These are phyloP conservation scores for Pluvianellus socialis DNA, from an alignment of 2,113 vertebrate species.

Conservation along the genomic window DNA sequence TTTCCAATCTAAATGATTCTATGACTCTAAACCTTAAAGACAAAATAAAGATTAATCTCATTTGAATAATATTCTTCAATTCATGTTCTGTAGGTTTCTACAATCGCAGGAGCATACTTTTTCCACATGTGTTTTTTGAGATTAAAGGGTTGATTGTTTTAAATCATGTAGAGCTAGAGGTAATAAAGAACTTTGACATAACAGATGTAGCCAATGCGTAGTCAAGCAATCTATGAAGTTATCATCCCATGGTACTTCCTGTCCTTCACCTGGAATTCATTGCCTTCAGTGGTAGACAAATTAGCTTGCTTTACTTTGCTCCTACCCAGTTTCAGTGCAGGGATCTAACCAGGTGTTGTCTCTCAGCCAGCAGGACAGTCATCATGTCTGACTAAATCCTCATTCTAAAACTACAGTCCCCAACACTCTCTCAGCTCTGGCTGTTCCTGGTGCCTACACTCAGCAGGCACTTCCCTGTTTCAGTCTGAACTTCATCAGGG, in stretches of 20 bases:
- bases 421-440: neutral
- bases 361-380: neutral
- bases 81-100: neutral
- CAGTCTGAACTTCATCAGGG: neutral
- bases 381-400: neutral
- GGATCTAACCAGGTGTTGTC: neutral
- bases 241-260: neutral
- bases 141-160: neutral
- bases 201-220: neutral
- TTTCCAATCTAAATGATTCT: neutral
- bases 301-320: neutral
- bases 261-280: neutral
- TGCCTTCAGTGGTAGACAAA: neutral
- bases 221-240: neutral
- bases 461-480: neutral
- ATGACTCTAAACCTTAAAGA: neutral
- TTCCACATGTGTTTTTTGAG: neutral
- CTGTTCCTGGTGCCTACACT: neutral
- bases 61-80: neutral
- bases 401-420: neutral
- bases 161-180: neutral
- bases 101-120: neutral
- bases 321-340: neutral
- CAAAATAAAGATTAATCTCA: neutral
- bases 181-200: constrained; percentile 1